Percentiles rank a stretch among this genome's conserved stretches.
Conservation (phyloP, 2,113 vertebrate species). For the Ctenomys sociabilis region DNA sequence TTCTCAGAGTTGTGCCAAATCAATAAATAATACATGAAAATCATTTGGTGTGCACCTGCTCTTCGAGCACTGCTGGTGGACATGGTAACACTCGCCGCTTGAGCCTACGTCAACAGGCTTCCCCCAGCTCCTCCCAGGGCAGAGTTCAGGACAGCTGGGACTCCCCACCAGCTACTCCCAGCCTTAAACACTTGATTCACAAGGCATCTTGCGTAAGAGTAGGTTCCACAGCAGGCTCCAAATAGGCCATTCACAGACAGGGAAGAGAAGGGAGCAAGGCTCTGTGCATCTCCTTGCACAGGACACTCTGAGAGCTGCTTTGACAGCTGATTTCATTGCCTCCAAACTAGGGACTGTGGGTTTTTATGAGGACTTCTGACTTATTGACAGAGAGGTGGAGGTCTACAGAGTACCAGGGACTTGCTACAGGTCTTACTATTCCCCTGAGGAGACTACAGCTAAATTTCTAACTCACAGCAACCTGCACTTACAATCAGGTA, state of each 20-base stretch:
- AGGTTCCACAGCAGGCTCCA: background rate
- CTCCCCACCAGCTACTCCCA: background rate
- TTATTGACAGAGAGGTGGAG: background rate
- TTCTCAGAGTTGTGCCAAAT: background rate
- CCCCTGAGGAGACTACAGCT: background rate
- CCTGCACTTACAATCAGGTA: background rate
- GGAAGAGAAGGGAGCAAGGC: background rate
- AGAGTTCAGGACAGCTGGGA: background rate
- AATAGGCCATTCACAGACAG: background rate
- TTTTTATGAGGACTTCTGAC: background rate
- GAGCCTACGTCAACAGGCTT: background rate
- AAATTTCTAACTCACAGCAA: background rate
- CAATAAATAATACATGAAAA: rapidly evolving
- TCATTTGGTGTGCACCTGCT: rapidly evolving
- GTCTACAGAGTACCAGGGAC: background rate
- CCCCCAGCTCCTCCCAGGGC: background rate
- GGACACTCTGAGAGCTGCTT: rapidly evolving
- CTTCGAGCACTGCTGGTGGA: rapidly evolving
- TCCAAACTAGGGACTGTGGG: background rate
- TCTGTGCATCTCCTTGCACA: rapidly evolving
- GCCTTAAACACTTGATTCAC: too few species aligned
- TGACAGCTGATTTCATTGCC: background rate
- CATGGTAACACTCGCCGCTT: rapidly evolving
- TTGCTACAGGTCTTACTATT: rapidly evolving
- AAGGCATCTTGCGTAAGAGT: background rate